Evolutionary conservation across 1,140 invertebrate genomes (phyloP).

Genomic region (Oreohelix idahoensis): DNA sequence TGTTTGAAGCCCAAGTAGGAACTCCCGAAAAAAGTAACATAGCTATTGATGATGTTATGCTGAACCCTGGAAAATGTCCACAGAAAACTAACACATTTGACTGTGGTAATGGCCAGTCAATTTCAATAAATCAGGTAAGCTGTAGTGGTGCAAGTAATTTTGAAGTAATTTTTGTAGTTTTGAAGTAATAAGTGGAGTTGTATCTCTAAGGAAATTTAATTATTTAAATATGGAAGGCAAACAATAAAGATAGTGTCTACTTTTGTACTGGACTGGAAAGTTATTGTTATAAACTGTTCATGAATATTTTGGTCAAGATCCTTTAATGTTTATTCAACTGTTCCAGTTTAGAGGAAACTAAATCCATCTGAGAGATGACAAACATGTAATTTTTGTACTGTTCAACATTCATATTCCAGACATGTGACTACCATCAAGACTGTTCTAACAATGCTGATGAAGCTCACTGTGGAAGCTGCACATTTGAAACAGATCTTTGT

Average conservation of each 20-base stretch:
- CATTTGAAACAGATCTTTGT: constrained; percentile 63
- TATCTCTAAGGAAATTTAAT: no score
- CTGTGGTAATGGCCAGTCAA: constrained; percentile 22
- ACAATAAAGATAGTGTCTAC: no score
- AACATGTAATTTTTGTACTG: not conserved
- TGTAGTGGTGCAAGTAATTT: no score
- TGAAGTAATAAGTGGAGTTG: no score
- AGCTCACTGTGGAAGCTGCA: constrained; percentile 62
- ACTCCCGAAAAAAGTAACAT: not conserved
- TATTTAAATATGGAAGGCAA: no score
- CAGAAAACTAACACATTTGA: not conserved
- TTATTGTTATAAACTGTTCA: no score
- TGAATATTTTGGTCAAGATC: no score
- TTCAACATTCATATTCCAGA: constrained; percentile 15
- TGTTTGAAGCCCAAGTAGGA: constrained; percentile 21
- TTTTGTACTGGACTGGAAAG: no score
- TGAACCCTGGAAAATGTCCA: constrained; percentile 14
- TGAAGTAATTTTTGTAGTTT: no score
- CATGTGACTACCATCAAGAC: constrained; percentile 67
- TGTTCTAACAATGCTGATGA: constrained; percentile 69
- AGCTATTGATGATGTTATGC: constrained; percentile 22
- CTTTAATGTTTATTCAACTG: no score
- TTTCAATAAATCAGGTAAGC: constrained; percentile 5
- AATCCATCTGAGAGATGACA: no score
- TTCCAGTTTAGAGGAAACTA: no score